Base-by-base conservation (phyloP, 2,888 invertebrate genomes). In the Papilio elwesi region DNA sequence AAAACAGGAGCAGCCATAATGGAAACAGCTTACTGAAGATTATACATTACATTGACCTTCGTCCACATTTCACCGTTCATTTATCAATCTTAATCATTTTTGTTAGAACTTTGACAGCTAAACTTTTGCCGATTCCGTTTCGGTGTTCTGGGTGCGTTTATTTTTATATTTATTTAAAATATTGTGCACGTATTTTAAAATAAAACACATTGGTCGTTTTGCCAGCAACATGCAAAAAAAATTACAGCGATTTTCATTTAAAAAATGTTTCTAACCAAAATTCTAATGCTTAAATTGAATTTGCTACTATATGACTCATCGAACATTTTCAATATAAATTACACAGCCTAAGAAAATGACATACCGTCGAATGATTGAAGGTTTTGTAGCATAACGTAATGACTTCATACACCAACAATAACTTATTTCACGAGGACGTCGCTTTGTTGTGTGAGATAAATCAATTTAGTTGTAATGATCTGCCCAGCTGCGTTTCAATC, bases 381-480 rank as follows among this genome's bases (percentile, higher is more conserved):
- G 74, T 72, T 74, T 68, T 73, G 68, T 74, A 70, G 70, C 73
- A 68, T 74, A 76, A 70, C 47, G 68, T 74, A 76, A 74, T 76
- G 74, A 76, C 70, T 70, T 70, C 71, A 78, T 76, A 78, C 76
- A 76, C 65, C 66, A 75, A 82, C 80, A 81, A 80, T 82, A 79
- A 79, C 73, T 76, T 69, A 76, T 74, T 68, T 55, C 49, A 65
- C 57, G 68, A 68, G 78, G 79, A 77, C 78, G 79, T 79, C 77
- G 75, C 76, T 75, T 78, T 78, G 80, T 80, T 78, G 73, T 78
- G 79, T 81, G 74, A 79, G 76, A 82, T 85, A 83, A 83, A 84
- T 83, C 80, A 82, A 80, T 82, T 76, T 70, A 75, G 76, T 79
- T 64, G 47, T 82, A 83, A 83, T 81, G 78, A 81, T 78, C 79